Evolutionary conservation across 2,888 invertebrate species (phyloP), one percentile per base, ranked within the genome.

Genomic region (Myopa tessellatipennis): DNA sequence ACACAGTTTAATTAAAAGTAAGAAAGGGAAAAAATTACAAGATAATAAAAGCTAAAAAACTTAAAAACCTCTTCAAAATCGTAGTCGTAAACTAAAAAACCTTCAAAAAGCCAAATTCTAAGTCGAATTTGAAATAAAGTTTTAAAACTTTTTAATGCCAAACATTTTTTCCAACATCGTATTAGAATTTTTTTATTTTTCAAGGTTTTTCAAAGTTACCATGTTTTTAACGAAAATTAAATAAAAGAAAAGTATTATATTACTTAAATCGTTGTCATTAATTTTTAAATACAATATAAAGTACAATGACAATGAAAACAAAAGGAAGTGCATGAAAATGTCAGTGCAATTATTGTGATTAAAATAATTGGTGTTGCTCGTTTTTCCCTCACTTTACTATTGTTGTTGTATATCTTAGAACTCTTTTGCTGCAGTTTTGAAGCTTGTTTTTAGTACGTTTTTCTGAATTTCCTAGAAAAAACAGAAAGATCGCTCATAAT

Each of bases 321-420:
- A 38, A 26, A 26, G 26, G 12, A 67, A 67, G 18, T 38, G 4
- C 14, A 16, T 40, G 16, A 67, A 45, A 58, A 16, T 55, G 55
- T 71, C 38, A 45, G 26, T 40, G 61, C 61, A 73, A 73, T 73
- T 73, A 73, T 73, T 45, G 61, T 61, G 61, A 73, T 73, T 73
- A 73, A 73, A 73, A 61, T 73, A 73, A 73, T 73, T 73, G 61
- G 8, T 26, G 70, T 52, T 52, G 34, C 50, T 70, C 45, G 52
- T 70, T 52, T 52, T 70, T 45, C 52, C 14, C 69, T 18, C 52
- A 34, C 26, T 8, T 68, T 68, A 14, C 34, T 45, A 45, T 45
- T 45, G 45, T 45, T 45, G 45, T 45, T 45, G 45, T 45, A 45
- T 45, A 45, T 8, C 45, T 45, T 45, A 45, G 10, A 45, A 45